phyloP scores from a whole-genome alignment of 2,113 vertebrate species.

The Phrynosoma blainvillii region DNA sequence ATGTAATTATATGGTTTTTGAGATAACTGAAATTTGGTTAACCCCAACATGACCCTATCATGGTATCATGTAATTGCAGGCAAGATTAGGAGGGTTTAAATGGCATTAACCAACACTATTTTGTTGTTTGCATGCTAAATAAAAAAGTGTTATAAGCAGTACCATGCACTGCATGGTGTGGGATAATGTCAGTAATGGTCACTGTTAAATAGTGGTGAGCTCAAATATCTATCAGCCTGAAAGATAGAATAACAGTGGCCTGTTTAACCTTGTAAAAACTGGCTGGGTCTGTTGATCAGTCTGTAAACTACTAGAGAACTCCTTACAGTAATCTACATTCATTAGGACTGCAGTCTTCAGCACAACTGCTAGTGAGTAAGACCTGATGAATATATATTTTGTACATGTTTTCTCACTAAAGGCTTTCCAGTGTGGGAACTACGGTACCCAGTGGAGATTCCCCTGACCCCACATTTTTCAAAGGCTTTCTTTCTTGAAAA shows the following conservation, averaged over 20 bases:
- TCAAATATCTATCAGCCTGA: background rate
- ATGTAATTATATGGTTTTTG: background rate
- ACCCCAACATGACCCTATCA: background rate
- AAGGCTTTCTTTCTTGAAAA: too few relatives aligned
- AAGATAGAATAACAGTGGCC: background rate
- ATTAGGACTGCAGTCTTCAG: background rate
- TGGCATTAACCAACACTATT: background rate
- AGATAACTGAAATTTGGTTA: background rate
- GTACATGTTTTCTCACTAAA: background rate
- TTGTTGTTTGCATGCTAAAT: background rate
- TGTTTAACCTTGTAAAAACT: background rate
- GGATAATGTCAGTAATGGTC: background rate
- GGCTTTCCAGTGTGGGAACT: background rate
- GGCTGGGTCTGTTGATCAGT: background rate
- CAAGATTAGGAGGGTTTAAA: conserved; percentile 8
- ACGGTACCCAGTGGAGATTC: too few relatives aligned
- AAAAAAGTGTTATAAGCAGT: background rate
- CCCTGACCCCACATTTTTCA: background rate
- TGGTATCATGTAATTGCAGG: background rate
- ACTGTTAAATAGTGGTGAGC: background rate
- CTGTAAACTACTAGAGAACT: background rate
- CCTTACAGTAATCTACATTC: background rate
- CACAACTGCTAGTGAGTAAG: background rate
- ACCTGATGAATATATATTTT: too few relatives aligned
- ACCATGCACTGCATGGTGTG: background rate